Conservation (phyloP, 2,888 invertebrate genomes). For the Leptarthrus brevirostris region DNA sequence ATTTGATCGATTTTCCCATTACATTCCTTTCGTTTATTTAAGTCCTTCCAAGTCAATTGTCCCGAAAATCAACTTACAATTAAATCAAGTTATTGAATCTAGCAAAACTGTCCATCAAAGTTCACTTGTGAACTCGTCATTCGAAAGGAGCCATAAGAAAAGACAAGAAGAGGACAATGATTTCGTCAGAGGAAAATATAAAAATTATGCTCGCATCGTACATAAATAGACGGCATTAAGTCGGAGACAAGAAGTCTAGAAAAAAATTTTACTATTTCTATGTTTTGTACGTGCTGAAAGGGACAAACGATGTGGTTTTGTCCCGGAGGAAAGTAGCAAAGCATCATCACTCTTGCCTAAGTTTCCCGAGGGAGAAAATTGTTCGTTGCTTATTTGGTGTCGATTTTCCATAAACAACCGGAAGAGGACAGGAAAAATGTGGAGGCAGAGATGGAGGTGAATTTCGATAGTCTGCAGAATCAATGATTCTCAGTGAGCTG, state of each 20-base stretch:
- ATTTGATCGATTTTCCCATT: not conserved
- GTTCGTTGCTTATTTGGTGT: slow-evolving; percentile 35
- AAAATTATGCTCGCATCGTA: slow-evolving; percentile 28
- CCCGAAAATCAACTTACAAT: slow-evolving; percentile 5
- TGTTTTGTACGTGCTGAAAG: slow-evolving; percentile 10
- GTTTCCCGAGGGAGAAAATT: slow-evolving; percentile 2
- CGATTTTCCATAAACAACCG: slow-evolving; percentile 40
- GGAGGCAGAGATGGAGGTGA: slow-evolving; percentile 1
- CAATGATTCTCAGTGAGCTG: not conserved
- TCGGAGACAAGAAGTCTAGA: slow-evolving; percentile 39
- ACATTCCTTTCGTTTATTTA: not conserved
- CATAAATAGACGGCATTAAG: slow-evolving; percentile 32
- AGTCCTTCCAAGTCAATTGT: not conserved
- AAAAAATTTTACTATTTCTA: slow-evolving; percentile 24
- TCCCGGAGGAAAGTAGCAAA: slow-evolving; percentile 1
- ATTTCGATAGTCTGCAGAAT: slow-evolving; percentile 20
- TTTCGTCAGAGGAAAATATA: slow-evolving; percentile 13
- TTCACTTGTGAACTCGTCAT: not conserved
- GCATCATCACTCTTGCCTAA: slow-evolving; percentile 3
- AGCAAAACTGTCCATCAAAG: not conserved
- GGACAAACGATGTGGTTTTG: slow-evolving; percentile 7
- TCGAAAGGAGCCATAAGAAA: not conserved
- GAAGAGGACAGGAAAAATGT: not conserved
- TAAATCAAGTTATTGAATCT: slow-evolving; percentile 10
- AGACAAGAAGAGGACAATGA: not conserved